Evolutionary conservation across 2,113 vertebrate genomes (phyloP), one percentile per base, ranked within the genome.

Genomic region (Callionymus lyra): DNA sequence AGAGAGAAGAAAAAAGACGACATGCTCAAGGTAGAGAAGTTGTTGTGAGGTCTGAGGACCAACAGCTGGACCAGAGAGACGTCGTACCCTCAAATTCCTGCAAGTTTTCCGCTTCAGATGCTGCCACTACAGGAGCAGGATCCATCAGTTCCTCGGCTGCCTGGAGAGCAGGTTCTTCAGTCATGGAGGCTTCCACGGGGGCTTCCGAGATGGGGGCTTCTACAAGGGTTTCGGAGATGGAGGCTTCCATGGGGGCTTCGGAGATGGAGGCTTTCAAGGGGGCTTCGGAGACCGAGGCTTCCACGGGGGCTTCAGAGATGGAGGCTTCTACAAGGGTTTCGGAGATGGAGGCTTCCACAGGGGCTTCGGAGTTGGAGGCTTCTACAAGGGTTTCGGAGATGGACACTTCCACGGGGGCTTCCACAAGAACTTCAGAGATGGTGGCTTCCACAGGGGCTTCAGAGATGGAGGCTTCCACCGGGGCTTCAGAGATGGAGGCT

Each of bases 101-200:
- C n/a, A n/a, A n/a, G n/a, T n/a, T n/a, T n/a, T n/a, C n/a, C n/a
- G 36, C 47, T 17, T 70, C 65, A 55, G 41, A 59, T 5, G 33
- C 38, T 1, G 38, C 31, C 21, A 56, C 65, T 8, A 44, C 27
- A 9, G 21, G 45, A 0, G 12, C 67, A 45, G 17, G 27, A 36
- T 16, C 18, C 21, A 8, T 5, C 21, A 27, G 21, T 8, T 27
- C 21, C 21, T 27, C 21, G n/a, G n/a, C n/a, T n/a, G n/a, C n/a
- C n/a, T n/a, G n/a, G n/a, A n/a, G n/a, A n/a, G n/a, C n/a, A n/a
- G n/a, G 21, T 8, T 27, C 21, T 8, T 27, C 21, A 4, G 21
- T 27, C 21, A 4, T 4, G 21, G 21, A 5, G 21, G 4, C 21
- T 27, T 27, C 33, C 8, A 4, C 3, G 16, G 33, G 18, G 17